Evolutionary conservation across 2,113 vertebrate genomes (phyloP), one percentile per base, ranked within the genome.

Genomic region (Anolis carolinensis): DNA sequence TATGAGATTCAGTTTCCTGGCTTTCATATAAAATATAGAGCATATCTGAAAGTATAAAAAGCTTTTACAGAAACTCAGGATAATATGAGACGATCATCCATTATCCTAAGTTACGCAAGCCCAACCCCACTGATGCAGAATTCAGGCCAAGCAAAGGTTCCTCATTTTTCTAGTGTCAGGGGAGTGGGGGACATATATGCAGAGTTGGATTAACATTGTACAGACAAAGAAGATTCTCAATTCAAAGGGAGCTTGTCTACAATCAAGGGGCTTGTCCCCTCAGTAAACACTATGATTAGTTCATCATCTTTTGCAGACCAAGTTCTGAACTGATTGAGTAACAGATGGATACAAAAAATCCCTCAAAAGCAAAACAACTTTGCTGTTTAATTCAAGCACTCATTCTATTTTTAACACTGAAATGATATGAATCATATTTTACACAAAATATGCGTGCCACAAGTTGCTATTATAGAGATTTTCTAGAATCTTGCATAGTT

Each of bases 401-500:
- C 44, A 52, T 13, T 70, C 67, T 11, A 48, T 76, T 44, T 39
- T 27, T 32, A 6, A 30, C 48, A 11, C 68, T 70, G 36, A 68
- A 68, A 70, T 23, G 25, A 62, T 36, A 72, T 62, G 2, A 72
- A 80, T 48, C 18, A 36, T 67, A 20, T 32, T 86, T 80, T 73
- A 63, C 67, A 76, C 20, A 73, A 55, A 85, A 70, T 52, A 80
- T n/a, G 21, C 48, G 65, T 79, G 34, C 5, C 72, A 71, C 77
- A 80, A 44, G 20, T 77, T 62, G 72, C 25, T 80, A 48, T 79
- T 63, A 73, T 72, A 67, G 32, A 79, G 32, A 79, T n/a, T 32
- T 72, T 86, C 50, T 48, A 86, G 52, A 62, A 59, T 86, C 67
- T 80, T 39, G 44, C 73, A 86, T 25, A 86, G 27, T 62, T 86